These are phyloP conservation scores for Pachymerium ferrugineum DNA, from an alignment of 2,888 invertebrate genomes.

Conservation along the genomic window DNA sequence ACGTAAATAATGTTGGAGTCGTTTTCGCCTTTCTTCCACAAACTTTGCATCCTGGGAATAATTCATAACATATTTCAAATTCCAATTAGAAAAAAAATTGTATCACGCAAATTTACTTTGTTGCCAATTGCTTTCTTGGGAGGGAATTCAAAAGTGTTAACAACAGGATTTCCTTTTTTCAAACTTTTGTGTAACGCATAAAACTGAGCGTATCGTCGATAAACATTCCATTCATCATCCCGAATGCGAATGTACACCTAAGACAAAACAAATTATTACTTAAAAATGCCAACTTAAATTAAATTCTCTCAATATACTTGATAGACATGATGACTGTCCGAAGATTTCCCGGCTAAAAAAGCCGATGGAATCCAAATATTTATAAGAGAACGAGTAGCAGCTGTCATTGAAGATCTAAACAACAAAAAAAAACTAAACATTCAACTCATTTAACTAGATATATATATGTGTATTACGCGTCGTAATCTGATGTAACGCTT, in stretches of 20 bases:
- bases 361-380: conserved; percentile 84
- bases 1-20: conserved; percentile 80
- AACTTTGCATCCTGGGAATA: conserved; percentile 51
- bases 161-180: conserved; percentile 72
- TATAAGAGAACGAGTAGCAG: conserved; percentile 54
- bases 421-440: not conserved
- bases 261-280: not conserved
- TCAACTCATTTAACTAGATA: not conserved
- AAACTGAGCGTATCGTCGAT: conserved; percentile 89
- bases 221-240: conserved; percentile 92
- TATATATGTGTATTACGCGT: conserved; percentile 37
- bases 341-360: conserved; percentile 65
- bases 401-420: conserved; percentile 39
- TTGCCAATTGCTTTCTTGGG: conserved; percentile 91
- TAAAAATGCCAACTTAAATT: not conserved
- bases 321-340: conserved; percentile 80
- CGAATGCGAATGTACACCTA: conserved; percentile 74
- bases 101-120: conserved; percentile 57
- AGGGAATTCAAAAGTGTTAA: conserved; percentile 81
- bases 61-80: not conserved
- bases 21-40: conserved; percentile 78
- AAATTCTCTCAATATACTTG: conserved; percentile 57
- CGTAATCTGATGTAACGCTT: conserved; percentile 45
- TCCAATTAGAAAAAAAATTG: not conserved
- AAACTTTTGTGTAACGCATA: conserved; percentile 75